Evolutionary conservation across 1,140 invertebrate genomes (phyloP).

Genomic region (Achatina immaculata): DNA sequence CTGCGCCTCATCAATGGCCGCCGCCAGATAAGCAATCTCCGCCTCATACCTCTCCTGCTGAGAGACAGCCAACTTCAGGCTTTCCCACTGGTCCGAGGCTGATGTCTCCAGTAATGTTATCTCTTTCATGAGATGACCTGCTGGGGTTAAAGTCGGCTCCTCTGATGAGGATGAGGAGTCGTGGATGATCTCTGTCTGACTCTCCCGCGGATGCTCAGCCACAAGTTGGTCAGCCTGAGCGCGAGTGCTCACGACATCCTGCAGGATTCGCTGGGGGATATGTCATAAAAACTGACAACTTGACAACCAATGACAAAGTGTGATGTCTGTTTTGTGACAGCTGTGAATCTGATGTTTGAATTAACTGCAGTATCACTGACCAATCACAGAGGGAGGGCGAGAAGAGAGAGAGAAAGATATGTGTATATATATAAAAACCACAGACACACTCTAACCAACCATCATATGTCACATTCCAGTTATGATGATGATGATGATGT

Average conservation of each 20-base stretch:
- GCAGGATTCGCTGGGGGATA: conserved; percentile 58
- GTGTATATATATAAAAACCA: no score
- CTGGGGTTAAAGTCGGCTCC: conserved; percentile 44
- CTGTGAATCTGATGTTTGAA: no score
- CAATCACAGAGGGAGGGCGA: no score
- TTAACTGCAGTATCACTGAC: no score
- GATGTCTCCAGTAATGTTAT: conserved; percentile 57
- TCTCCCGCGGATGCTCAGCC: conserved; percentile 39
- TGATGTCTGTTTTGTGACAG: not conserved
- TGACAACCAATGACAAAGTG: not conserved
- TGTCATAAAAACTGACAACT: not conserved
- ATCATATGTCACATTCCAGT: no score
- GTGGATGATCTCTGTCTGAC: conserved; percentile 28
- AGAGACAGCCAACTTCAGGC: conserved; percentile 83
- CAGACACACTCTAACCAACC: no score
- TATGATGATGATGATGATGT: no score
- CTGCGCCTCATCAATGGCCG: conserved; percentile 88
- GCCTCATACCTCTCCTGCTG: conserved; percentile 73
- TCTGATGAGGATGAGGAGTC: conserved; percentile 42
- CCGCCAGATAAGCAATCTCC: conserved; percentile 56
- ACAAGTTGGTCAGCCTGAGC: conserved; percentile 55
- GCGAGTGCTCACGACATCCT: conserved; percentile 60
- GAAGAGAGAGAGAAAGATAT: no score
- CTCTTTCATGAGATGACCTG: conserved; percentile 50
- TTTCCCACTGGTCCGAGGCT: conserved; percentile 52